Evolutionary conservation across 2,888 invertebrate species (phyloP), one percentile per base, ranked within the genome.

Genomic region (Uropetala carovei): DNA sequence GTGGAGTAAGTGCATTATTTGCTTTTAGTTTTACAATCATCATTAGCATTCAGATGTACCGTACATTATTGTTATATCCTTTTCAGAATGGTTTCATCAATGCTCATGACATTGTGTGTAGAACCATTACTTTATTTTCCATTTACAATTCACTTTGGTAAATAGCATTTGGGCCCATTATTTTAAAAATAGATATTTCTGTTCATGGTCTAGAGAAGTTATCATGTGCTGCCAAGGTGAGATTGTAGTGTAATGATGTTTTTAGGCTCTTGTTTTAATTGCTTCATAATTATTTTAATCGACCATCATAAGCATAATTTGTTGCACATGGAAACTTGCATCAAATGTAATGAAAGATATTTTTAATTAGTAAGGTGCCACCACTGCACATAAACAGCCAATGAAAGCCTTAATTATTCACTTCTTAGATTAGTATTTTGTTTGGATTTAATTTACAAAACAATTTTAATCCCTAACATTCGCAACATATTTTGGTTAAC

Each of bases 1-100:
- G 68, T 68, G 84, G 92, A 91, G 92, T 91, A 84, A 92, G 92
- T 92, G 60, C 91, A 92, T 92, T 60, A 59, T 85, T 92, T 85
- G 91, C 82, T 86, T 92, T 27, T 86, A 64, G 64, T 18, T 22
- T 30, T 43, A 11, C 56, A 8, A 43, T 89, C 30, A 18, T 64
- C 57, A 64, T 30, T 43, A 64, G 64, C 27, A 92, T 64, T 58
- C 27, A 56, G 81, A 92, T 92, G 27, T 64, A 30, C 85, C 13
- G 43, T 43, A 9, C 3, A 56, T 30, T 30, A 22, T 68, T n/a
- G 10, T 86, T 18, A 10, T 56, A 14, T 75, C 22, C 13, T 43
- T 64, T 11, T 3, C 22, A 64, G 43, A 89, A 64, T 89, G 16
- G 16, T 27, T 86, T 82, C 57, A 56, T 83, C 43, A n/a, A 43